Base-by-base conservation (phyloP, 2,888 invertebrate species). In the Clanis bilineata region DNA sequence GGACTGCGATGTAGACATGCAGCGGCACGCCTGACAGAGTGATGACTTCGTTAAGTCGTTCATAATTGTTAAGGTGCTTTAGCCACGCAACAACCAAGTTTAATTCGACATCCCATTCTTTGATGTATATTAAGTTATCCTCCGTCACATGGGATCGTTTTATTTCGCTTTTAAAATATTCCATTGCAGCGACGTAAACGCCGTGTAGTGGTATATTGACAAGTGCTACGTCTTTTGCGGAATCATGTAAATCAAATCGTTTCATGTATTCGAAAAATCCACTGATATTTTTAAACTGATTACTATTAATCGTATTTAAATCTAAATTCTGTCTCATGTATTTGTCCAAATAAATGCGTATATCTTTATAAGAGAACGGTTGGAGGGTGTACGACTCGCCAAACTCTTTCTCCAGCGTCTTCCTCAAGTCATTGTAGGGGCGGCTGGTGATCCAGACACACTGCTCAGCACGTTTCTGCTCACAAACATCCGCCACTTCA, bases 81-180 rank as follows among this genome's bases (percentile, higher is more conserved):
- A 10, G 28, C n/a, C 43, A 44, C n/a, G 18, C 5, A 28, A 44
- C 15, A 18, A 32, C 12, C 12, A 6, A 21, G 1, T 12, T 44
- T 32, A 25, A 2, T 43, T 57, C n/a, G 10, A 10, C 18, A 22
- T 39, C 38, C 54, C 57, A 57, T 1, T 25, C 28, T 51, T 55
- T 15, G 22, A 55, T 25, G 18, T 23, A 59, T 39, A 38, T 22
- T 28, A 55, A 22, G 10, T 55, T 59, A 7, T 55, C 57, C 0
- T 23, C 36, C 7, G 45, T 15, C 12, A 45, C 23, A 23, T 43
- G 28, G 1, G 55, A 44, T 12, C 23, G 12, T 28, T 51, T 57
- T 21, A 62, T 59, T 59, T 59, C 57, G 22, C 43, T 57, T 39
- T 59, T 51, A 22, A 62, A 57, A 47, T 59, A 59, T n/a, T 55